Percentiles rank a stretch among this genome's conserved stretches.
phyloP scores from a whole-genome alignment of 2,113 vertebrate genomes.

The Acanthisitta chloris region DNA sequence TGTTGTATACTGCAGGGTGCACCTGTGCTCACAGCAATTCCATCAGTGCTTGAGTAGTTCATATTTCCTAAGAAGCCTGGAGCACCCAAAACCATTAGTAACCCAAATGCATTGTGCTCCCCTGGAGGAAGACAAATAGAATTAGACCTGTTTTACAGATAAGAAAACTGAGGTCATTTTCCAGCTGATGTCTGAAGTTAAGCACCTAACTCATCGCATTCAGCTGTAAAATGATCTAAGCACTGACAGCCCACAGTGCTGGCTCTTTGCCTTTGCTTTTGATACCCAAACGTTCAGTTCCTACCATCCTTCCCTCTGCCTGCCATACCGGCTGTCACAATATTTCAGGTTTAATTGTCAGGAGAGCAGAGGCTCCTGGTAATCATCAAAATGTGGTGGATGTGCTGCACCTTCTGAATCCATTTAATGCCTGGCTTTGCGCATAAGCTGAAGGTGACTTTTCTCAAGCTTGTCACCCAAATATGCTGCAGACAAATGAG shows the following conservation, averaged over 20 bases:
- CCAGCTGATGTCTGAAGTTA: neutral
- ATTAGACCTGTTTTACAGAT: neutral
- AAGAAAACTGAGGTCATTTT: neutral
- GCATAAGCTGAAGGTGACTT: neutral
- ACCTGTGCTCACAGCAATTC: neutral
- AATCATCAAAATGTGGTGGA: neutral
- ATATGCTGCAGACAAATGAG: neutral
- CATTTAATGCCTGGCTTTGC: neutral
- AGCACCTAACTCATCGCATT: neutral
- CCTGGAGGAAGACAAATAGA: neutral
- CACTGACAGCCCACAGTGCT: neutral
- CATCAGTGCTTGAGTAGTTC: neutral
- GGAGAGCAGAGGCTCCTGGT: neutral
- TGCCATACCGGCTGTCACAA: neutral
- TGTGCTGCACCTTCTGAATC: neutral
- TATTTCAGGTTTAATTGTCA: constrained; percentile 4
- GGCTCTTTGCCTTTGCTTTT: neutral
- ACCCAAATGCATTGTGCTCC: neutral
- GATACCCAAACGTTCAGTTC: neutral
- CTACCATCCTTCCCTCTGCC: neutral
- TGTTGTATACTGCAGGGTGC: neutral
- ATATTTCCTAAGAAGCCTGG: neutral
- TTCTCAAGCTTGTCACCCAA: neutral
- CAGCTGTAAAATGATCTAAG: neutral
- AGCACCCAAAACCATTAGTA: neutral